Evolutionary conservation across 2,888 invertebrate species (phyloP), one percentile per base, ranked within the genome.

Genomic region (Coelopa pilipes): DNA sequence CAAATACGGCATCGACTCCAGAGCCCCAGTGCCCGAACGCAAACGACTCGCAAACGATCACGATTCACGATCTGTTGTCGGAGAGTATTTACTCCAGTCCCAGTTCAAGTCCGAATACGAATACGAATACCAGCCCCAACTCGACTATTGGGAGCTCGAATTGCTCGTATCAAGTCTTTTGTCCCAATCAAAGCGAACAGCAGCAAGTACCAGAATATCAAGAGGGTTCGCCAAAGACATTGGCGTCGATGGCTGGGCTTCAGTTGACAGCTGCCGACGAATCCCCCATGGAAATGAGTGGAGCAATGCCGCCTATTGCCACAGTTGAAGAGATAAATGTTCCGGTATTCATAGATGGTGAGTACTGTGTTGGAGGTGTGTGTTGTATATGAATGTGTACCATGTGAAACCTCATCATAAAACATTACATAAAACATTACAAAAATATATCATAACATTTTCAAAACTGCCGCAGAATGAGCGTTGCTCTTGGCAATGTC

Each of bases 291-390:
- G 85, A 81, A 83, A 81, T 85, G 84, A 85, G 85, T 85, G 85
- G 85, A 85, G 85, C 84, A 85, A 85, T 84, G 85, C 84, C 84
- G 77, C 79, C 75, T 83, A 83, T 84, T 85, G 85, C 85, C 82
- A 84, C 84, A 85, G 85, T 85, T 85, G 85, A 85, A 85, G 85
- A 84, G 84, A 84, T 85, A 80, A 82, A 85, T 79, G 85, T 85
- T 83, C 84, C 85, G 83, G 85, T 85, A 83, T 85, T 85, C 85
- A 85, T 85, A 82, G 82, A 85, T 85, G 85, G 85, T 85, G 85
- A 85, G 85, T 85, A 85, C 85, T 85, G 84, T 85, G 85, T 84
- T 77, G 34, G 34, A 34, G 78, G 80, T 82, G 79, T 83, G 79
- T 80, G 78, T 78, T 79, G 75, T 60, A 49, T 47, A 49, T 62